These are phyloP conservation scores for Argyra leucocephala DNA, from an alignment of 2,888 invertebrate genomes.

Conservation along the genomic window DNA sequence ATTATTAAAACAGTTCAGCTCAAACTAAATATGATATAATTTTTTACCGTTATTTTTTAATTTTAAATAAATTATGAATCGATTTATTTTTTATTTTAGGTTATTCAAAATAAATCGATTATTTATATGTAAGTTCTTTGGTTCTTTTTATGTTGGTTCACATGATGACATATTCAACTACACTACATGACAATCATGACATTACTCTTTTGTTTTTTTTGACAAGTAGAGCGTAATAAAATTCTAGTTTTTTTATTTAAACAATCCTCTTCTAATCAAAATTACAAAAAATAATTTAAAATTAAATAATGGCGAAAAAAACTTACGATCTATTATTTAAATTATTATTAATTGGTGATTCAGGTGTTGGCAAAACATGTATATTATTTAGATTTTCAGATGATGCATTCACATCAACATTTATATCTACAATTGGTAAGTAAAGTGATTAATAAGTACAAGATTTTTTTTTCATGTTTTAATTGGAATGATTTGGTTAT, in stretches of 20 bases:
- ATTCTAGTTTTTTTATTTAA: constrained; percentile 3
- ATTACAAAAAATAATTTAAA: neutral
- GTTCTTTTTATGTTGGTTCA: neutral
- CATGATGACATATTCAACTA: neutral
- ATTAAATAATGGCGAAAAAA: constrained; percentile 75
- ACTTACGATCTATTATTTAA: constrained; percentile 91
- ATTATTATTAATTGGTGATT: constrained; percentile 84
- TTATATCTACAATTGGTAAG: constrained; percentile 92
- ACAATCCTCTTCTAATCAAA: neutral
- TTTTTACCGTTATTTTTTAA: no score
- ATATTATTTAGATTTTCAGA: constrained; percentile 90
- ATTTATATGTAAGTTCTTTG: no score
- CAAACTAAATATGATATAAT: no score
- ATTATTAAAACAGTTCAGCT: no score
- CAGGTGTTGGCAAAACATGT: constrained; percentile 90
- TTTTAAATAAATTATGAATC: no score
- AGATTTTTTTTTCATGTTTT: neutral
- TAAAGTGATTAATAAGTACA: constrained; percentile 18
- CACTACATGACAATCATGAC: no score
- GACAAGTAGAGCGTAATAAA: constrained; percentile 4
- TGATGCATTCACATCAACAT: constrained; percentile 89
- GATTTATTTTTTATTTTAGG: no score
- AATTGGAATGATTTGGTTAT: neutral
- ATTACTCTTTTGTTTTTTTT: neutral
- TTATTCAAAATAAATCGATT: no score